These are phyloP conservation scores for Phylloscopus trochiloides DNA, from an alignment of 2,113 vertebrate species.

Conservation along the genomic window DNA sequence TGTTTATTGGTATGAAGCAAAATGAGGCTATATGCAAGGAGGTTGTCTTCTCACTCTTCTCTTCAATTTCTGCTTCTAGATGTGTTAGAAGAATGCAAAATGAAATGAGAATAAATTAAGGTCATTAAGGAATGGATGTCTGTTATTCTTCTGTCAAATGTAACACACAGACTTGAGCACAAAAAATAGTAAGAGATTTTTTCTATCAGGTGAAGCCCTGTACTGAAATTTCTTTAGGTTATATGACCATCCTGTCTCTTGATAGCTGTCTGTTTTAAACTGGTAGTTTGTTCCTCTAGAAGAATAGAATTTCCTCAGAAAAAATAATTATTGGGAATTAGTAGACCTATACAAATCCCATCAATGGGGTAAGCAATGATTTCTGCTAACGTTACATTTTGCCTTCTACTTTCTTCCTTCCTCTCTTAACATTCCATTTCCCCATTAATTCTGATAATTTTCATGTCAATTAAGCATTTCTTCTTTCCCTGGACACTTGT, in stretches of 20 bases:
- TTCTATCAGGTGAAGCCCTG: not conserved
- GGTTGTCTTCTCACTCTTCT: not conserved
- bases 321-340: not conserved
- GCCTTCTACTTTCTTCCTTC: not conserved
- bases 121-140: not conserved
- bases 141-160: not conserved
- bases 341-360: not conserved
- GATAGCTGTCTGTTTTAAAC: not conserved
- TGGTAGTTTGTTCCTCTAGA: not conserved
- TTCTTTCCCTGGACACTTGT: not conserved
- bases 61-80: not conserved
- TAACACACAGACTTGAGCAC: not conserved
- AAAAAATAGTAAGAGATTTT: not conserved
- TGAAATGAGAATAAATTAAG: not conserved
- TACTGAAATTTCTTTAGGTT: not conserved
- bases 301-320: not conserved
- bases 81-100: not conserved
- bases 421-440: not conserved
- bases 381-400: not conserved
- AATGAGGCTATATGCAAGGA: not conserved
- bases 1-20: not conserved
- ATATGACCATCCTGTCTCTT: not conserved
- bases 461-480: not conserved
- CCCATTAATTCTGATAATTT: not conserved
- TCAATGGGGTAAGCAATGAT: not conserved